Evolutionary conservation across 2,113 vertebrate genomes (phyloP), one percentile per base, ranked within the genome.

Genomic region (Triplophysa tibetana): DNA sequence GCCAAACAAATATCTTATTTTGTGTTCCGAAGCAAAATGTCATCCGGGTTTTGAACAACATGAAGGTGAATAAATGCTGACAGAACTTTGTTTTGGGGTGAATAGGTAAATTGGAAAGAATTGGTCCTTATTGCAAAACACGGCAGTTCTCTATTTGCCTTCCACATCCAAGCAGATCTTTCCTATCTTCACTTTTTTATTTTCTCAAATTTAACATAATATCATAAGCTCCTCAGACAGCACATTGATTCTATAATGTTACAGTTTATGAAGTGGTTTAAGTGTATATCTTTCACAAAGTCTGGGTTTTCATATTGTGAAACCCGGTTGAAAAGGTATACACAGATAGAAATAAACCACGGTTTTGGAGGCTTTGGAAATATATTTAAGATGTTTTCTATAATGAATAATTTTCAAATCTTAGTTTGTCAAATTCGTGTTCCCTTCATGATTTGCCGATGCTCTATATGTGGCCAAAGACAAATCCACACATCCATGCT

Each of bases 101-200:
- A 38, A 8, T 86, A 29, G 87, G 73, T 88, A 89, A 90, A 90
- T 87, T 78, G 82, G 12, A 84, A 84, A 86, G 90, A 90, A 90
- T 89, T 89, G 87, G 91, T 92, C 92, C 91, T 90, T 92, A 92
- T 91, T 90, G 79, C 84, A 74, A 54, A 77, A 83, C 74, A 84
- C 52, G 68, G 86, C 85, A 84, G 89, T 83, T 89, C 89, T n/a
- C 38, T 80, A 58, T 83, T 68, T n/a, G 19, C 54, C 54, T 11
- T 69, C 87, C 85, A 82, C 87, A 78, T 75, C 79, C 84, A 86
- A 13, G 88, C 90, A 89, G 88, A 90, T 89, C 91, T 88, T 81
- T 77, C 75, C 58, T 68, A 89, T 85, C 90, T 91, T 38, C 8
- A 43, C 17, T n/a, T n/a, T 50, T 52, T 50, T 50, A n/a, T 72